Evolutionary conservation across 2,113 vertebrate genomes (phyloP).

Genomic region (Canis aureus): DNA sequence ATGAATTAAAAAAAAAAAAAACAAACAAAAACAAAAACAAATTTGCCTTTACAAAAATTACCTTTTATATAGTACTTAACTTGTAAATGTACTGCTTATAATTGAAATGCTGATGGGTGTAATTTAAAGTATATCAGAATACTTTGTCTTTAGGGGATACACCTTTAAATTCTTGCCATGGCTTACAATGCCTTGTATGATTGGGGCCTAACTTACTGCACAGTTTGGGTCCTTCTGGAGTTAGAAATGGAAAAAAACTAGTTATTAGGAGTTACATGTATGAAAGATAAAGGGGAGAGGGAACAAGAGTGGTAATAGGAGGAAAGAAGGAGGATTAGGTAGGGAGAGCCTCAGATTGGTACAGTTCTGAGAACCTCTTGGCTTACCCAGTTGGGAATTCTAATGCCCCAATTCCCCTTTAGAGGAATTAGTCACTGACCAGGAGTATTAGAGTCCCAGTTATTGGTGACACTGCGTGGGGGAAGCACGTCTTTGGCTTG

Average conservation of each 20-base stretch:
- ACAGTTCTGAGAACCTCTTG: neutral
- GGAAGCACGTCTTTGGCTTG: neutral
- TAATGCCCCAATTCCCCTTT: neutral
- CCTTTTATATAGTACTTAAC: neutral
- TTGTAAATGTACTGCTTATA: neutral
- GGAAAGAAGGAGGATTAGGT: neutral
- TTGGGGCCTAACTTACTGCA: neutral
- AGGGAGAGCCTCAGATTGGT: neutral
- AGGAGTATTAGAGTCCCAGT: neutral
- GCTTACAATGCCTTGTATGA: neutral
- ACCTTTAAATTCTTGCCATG: neutral
- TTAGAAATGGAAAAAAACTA: neutral
- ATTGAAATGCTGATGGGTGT: neutral
- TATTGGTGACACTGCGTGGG: neutral
- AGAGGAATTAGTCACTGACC: neutral
- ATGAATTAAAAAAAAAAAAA: too few species aligned
- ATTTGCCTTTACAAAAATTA: neutral
- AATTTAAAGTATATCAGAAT: slow-evolving; percentile 19
- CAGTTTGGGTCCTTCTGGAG: neutral
- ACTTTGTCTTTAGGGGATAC: neutral
- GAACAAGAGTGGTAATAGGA: neutral
- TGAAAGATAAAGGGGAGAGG: neutral
- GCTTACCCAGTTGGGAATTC: neutral
- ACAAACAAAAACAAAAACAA: neutral
- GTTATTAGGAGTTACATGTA: neutral